Base-by-base conservation (phyloP, 2,888 invertebrate species). In the Frankliniella intonsa region DNA sequence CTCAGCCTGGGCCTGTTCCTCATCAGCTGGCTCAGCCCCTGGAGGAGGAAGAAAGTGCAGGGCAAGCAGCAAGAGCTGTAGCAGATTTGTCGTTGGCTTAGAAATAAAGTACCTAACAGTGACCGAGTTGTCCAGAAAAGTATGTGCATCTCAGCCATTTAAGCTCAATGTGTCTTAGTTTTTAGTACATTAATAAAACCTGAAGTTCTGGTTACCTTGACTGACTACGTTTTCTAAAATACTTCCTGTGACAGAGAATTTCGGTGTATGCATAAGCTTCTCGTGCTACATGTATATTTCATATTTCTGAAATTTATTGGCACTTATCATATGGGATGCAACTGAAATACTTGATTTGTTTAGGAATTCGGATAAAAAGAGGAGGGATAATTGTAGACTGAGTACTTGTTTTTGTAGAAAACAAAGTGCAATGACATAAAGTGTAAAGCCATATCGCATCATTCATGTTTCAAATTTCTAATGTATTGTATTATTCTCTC, bases 301-400 rank as follows among this genome's bases (percentile, higher is more conserved):
- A 55, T 14, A 19, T 19, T 55, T 55, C 17, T 55, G 55, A 55
- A 55, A 19, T 55, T 0, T 55, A 14, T 19, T 19, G 14, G 55
- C 55, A 12, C 22, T 76, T 76, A 25, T 38, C 38, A 38, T 38
- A 76, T n/a, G 12, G 25, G 12, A 25, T 76, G 22, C 25, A 12
- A 25, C 55, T 55, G 55, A 55, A 19, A 55, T 19, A 55, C 55
- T 55, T 55, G 38, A 38, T 38, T 38, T 38, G 38, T 38, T 38
- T 38, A 38, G 38, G 38, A 38, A 38, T 2, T 38, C 38, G 5
- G 38, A 38, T 38, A 38, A 38, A 5, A 38, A 38, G 38, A 38
- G 38, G 69, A 76, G 69, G 69, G 69, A 22, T 76, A 25, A 55
- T 76, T n/a, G n/a, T 76, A 76, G 69, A 76, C 69, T 76, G 69